phyloP scores from a whole-genome alignment of 1,140 invertebrate species.

The Acyrthosiphon pisum region DNA sequence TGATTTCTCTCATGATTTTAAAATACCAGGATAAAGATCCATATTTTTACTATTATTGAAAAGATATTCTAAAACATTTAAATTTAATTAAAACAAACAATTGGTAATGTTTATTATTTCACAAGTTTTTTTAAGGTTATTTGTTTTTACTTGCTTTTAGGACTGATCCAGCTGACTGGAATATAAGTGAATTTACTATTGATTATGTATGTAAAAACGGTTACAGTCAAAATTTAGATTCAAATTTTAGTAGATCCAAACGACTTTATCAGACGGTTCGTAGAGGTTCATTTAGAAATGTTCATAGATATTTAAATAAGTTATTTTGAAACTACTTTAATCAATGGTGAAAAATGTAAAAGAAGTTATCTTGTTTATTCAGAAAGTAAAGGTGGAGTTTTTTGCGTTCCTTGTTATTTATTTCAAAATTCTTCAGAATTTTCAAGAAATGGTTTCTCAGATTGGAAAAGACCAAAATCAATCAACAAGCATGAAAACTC shows the following conservation, averaged over 20 bases:
- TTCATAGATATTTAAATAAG: slow-evolving; percentile 44
- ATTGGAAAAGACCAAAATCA: too few species aligned
- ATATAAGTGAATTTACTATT: slow-evolving; percentile 35
- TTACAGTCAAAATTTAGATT: slow-evolving; percentile 32
- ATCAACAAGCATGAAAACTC: too few species aligned
- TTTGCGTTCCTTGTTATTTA: too few species aligned
- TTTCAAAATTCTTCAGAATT: too few species aligned
- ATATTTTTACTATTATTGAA: too few species aligned
- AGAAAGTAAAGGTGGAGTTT: too few species aligned
- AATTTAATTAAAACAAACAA: too few species aligned
- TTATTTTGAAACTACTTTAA: slow-evolving; percentile 37
- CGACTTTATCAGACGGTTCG: slow-evolving; percentile 31
- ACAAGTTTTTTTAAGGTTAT: too few species aligned
- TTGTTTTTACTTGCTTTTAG: slow-evolving; percentile 13
- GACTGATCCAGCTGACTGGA: slow-evolving; percentile 36
- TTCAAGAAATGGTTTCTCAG: slow-evolving; percentile 59
- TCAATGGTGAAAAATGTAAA: slow-evolving; percentile 42
- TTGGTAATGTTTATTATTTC: too few species aligned
- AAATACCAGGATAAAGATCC: too few species aligned
- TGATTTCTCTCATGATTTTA: too few species aligned
- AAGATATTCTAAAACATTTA: too few species aligned
- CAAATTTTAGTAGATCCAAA: slow-evolving; percentile 48
- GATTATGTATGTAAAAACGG: slow-evolving; percentile 38
- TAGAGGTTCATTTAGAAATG: slow-evolving; percentile 41
- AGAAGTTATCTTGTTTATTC: slow-evolving; percentile 5